Conservation (phyloP, 2,888 invertebrate genomes). For the Coleophora flavipennella region DNA sequence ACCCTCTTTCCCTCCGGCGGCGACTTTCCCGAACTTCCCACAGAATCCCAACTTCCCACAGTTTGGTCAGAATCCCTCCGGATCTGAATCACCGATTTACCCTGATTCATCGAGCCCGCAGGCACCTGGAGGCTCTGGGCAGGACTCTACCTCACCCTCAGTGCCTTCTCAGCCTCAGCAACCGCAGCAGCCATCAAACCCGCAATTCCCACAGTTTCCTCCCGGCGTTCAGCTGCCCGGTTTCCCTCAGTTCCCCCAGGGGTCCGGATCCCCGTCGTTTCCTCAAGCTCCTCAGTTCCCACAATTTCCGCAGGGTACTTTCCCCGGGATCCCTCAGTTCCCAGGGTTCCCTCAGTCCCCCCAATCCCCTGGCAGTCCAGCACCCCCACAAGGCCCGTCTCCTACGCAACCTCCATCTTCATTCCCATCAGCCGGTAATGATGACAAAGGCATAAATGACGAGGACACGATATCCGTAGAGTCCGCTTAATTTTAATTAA, state of each 20-base stretch:
- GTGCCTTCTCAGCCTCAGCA: slow-evolving; percentile 11
- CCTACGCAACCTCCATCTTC: slow-evolving; percentile 31
- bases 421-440: slow-evolving; percentile 32
- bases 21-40: slow-evolving; percentile 15
- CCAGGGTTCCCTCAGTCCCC: slow-evolving; percentile 22
- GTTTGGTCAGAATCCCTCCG: not conserved
- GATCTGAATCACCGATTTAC: not conserved
- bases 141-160: not conserved
- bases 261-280: slow-evolving; percentile 19
- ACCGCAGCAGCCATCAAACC: not conserved
- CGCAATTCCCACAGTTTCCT: slow-evolving; percentile 12
- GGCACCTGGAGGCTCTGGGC: not conserved
- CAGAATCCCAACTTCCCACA: slow-evolving; percentile 5
- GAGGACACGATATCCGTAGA: slow-evolving; percentile 63
- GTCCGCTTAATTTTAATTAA: slow-evolving; percentile 33
- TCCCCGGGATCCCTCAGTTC: slow-evolving; percentile 18
- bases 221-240: slow-evolving; percentile 4
- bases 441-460: slow-evolving; percentile 45
- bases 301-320: slow-evolving; percentile 18
- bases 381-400: slow-evolving; percentile 25
- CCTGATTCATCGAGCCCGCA: not conserved
- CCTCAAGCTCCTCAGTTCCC: slow-evolving; percentile 28
- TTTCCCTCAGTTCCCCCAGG: slow-evolving; percentile 12
- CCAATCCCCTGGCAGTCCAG: slow-evolving; percentile 24
- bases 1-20: slow-evolving; percentile 20